phyloP scores from a whole-genome alignment of 2,113 vertebrate species.

The Tauraco erythrolophus region DNA sequence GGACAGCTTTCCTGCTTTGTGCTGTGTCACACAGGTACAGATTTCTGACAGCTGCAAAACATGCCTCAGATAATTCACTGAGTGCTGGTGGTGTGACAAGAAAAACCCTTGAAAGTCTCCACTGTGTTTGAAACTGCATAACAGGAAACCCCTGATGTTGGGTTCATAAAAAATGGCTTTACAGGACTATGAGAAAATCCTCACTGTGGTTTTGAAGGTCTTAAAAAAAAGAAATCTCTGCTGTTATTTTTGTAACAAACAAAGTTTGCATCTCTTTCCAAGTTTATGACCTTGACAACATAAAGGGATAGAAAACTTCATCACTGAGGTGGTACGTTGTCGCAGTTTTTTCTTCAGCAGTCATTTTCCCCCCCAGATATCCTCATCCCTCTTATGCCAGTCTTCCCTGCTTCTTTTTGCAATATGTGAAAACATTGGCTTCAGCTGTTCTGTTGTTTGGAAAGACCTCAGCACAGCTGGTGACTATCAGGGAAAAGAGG shows the following conservation, averaged over 20 bases:
- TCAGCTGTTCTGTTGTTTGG: neutral
- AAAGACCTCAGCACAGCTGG: neutral
- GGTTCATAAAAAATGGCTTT: conserved; percentile 6
- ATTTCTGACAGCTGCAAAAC: conserved; percentile 34
- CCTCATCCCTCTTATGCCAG: neutral
- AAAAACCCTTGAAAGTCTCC: conserved; percentile 35
- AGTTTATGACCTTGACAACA: neutral
- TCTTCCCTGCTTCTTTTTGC: neutral
- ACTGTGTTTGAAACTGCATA: neutral
- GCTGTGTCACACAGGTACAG: neutral
- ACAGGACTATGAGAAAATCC: neutral
- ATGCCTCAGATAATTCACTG: conserved; percentile 4
- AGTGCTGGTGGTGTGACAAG: conserved; percentile 1
- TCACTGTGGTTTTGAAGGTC: neutral
- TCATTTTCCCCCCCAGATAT: neutral
- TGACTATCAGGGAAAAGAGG: neutral
- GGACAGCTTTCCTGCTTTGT: conserved; percentile 9
- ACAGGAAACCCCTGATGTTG: neutral
- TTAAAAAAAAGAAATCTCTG: neutral
- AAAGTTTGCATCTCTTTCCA: neutral
- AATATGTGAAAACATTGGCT: neutral
- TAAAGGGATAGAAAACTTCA: neutral
- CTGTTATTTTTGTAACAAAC: neutral
- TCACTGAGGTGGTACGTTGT: neutral
- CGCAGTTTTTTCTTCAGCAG: neutral